Evolutionary conservation across 1,140 invertebrate species (phyloP).

Genomic region (Semibalanus balanoides): DNA sequence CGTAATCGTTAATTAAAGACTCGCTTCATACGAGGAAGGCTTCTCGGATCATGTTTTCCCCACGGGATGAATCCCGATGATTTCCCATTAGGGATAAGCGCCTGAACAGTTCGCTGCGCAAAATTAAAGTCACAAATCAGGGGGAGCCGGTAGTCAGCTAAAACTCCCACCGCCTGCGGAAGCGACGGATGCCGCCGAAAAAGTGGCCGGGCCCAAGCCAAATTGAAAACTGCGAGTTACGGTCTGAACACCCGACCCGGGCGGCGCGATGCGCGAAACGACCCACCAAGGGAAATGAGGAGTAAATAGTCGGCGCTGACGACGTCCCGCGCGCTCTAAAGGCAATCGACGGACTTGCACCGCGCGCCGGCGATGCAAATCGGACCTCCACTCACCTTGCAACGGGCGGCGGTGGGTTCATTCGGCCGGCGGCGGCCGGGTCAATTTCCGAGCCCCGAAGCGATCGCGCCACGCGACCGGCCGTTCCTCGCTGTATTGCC

Average conservation of each 20-base stretch:
- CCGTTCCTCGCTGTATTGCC: no score
- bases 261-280: background rate
- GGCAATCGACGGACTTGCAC: background rate
- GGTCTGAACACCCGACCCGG: background rate
- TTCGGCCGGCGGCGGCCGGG: constrained; percentile 47
- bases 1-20: background rate
- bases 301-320: background rate
- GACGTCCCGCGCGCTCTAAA: no score
- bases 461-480: no score
- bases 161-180: background rate
- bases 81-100: background rate
- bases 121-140: constrained; percentile 1
- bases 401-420: background rate
- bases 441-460: no score
- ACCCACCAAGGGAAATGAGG: background rate
- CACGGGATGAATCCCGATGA: background rate
- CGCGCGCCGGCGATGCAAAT: constrained; percentile 19
- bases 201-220: background rate
- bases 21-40: background rate
- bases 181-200: background rate
- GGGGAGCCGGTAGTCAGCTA: background rate
- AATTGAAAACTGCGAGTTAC: background rate
- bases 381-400: no score
- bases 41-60: background rate
- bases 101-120: background rate